A percentile compares a stretch with the other conserved stretches of the same genome.
Conservation (phyloP, 2,888 invertebrate genomes). For the Lamellibrachia satsuma region DNA sequence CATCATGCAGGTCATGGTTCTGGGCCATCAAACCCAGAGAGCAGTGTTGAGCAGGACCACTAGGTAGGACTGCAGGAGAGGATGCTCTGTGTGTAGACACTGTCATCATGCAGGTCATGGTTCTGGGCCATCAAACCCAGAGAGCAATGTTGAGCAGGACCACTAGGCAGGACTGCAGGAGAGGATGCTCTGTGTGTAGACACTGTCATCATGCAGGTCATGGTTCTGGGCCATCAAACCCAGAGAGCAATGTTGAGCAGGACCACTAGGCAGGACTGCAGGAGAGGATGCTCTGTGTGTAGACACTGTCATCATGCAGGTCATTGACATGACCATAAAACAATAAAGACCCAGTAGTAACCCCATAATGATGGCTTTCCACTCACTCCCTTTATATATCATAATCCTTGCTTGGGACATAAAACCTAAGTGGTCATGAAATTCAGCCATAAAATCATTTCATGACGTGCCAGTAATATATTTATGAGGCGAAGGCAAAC, state of each 20-base stretch:
- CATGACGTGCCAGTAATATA: not conserved
- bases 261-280: not conserved
- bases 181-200: not conserved
- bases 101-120: slow-evolving; percentile 8
- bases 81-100: not conserved
- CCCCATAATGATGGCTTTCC: not conserved
- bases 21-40: not conserved
- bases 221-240: too few species aligned
- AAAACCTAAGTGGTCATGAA: slow-evolving; percentile 17
- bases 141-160: not conserved
- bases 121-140: not conserved
- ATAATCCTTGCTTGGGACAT: slow-evolving; percentile 7
- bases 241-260: not conserved
- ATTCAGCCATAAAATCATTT: slow-evolving; percentile 12
- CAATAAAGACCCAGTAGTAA: not conserved
- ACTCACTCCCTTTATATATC: not conserved
- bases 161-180: not conserved
- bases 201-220: slow-evolving; percentile 17
- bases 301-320: slow-evolving; percentile 17
- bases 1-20: not conserved
- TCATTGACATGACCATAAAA: not conserved
- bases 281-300: not conserved
- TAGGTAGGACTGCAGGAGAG: not conserved
- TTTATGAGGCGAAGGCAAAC: slow-evolving; percentile 10
- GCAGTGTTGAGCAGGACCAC: not conserved